Evolutionary conservation across 2,113 vertebrate genomes (phyloP), one percentile per base, ranked within the genome.

Genomic region (Chamaetylas fuelleborni): DNA sequence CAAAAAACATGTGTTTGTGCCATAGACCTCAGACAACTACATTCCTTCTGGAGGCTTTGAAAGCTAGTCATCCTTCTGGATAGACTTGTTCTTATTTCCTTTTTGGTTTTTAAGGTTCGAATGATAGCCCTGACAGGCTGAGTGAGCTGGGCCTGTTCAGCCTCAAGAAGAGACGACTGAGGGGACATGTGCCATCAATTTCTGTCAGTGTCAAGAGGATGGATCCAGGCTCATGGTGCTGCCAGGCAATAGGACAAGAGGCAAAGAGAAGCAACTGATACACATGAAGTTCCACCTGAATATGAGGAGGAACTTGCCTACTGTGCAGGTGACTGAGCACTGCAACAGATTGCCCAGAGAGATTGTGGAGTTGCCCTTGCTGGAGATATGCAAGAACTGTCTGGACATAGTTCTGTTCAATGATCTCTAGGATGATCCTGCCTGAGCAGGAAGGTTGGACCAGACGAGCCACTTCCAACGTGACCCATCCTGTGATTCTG

Each of bases 1-100:
- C 89, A 92, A 94, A 64, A 93, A 88, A 67, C 34, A 54, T 61
- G 82, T 91, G 92, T 94, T 95, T 51, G 12, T 66, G 34, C 50
- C 73, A 81, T 31, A 93, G 95, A 95, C 40, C 73, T 78, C 36
- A 53, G 60, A 90, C 72, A 88, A 93, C 67, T 47, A 71, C 50
- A 80, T 73, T 88, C 43, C 43, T 96, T 19, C 45, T 65, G 87
- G 90, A 94, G 78, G 40, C 91, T 20, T 71, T 77, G 91, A 77
- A 94, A 80, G n/a, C 42, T 77, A 73, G 57, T 65, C 85, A 74
- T 67, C 79, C 38, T 78, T 33, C 42, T 88, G 72, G 70, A 89
- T 45, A 95, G 80, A 81, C 48, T 77, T 81, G 70, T 53, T 71
- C 45, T 86, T 54, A 82, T 69, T 88, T 88, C 58, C 76, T 92